Evolutionary conservation across 2,888 invertebrate species (phyloP).

Genomic region (Spodoptera picta): DNA sequence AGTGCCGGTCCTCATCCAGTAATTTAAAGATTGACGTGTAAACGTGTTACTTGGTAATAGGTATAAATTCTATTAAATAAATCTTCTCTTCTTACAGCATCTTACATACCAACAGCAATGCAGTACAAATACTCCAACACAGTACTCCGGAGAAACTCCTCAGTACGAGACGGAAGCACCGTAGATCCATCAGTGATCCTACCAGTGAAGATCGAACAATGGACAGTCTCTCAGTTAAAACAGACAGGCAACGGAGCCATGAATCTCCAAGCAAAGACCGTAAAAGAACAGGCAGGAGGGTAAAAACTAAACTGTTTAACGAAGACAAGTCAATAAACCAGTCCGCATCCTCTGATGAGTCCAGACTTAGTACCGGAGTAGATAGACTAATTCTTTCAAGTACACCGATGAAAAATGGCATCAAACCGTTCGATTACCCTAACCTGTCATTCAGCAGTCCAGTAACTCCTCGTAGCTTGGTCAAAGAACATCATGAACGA

Average conservation of each 20-base stretch:
- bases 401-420: conserved; percentile 79
- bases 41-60: too few relatives aligned
- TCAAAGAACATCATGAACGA: conserved; percentile 70
- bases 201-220: conserved; percentile 75
- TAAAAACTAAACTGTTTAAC: conserved; percentile 81
- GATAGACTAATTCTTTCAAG: conserved; percentile 75
- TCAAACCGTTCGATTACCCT: conserved; percentile 68
- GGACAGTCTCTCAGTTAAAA: conserved; percentile 70
- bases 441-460: conserved; percentile 71
- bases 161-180: conserved; percentile 71
- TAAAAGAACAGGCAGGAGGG: conserved; percentile 72
- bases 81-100: conserved; percentile 69
- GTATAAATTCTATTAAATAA: neutral
- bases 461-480: conserved; percentile 71
- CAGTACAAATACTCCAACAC: conserved; percentile 74
- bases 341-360: conserved; percentile 79
- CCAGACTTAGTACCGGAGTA: conserved; percentile 69
- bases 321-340: conserved; percentile 73
- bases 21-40: too few relatives aligned
- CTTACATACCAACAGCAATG: conserved; percentile 78
- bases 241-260: conserved; percentile 69
- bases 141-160: conserved; percentile 80
- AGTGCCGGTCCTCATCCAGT: too few relatives aligned
- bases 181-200: conserved; percentile 79
- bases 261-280: conserved; percentile 79